Conservation (phyloP, 37 sponge, comb jelly and placozoan species). For the Chondrilla cf. caribensis region DNA sequence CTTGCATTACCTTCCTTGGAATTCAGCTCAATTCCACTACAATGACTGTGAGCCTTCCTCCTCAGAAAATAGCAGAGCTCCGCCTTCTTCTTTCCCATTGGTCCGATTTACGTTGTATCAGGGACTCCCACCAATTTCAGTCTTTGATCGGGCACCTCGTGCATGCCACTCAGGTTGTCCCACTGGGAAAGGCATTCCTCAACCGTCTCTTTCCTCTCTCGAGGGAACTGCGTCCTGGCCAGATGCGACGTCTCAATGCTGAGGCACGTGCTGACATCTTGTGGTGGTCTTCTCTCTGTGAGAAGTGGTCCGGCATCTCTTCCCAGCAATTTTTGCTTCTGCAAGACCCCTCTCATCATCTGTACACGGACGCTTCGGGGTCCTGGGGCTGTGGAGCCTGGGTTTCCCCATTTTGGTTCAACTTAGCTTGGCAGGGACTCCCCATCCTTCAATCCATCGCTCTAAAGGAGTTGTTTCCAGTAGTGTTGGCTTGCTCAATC, state of each 20-base stretch:
- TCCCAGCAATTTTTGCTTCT: neutral
- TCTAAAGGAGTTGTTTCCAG: conserved; percentile 38
- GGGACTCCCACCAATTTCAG: neutral
- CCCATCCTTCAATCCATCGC: conserved; percentile 1
- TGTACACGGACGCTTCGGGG: conserved; percentile 23
- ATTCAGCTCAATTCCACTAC: neutral
- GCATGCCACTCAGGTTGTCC: neutral
- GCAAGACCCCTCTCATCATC: neutral
- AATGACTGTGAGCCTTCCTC: neutral
- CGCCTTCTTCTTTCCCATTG: too few relatives aligned
- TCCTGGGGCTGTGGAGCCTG: conserved; percentile 32
- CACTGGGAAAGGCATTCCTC: neutral
- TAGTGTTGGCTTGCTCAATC: conserved; percentile 21
- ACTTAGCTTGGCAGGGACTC: neutral
- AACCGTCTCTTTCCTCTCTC: neutral
- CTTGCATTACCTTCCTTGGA: neutral
- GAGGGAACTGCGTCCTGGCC: neutral
- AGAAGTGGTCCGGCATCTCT: neutral
- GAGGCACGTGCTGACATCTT: neutral
- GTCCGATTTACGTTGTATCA: neutral
- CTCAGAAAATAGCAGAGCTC: too few relatives aligned
- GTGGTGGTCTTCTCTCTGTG: neutral
- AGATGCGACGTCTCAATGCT: neutral
- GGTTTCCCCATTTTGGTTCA: neutral
- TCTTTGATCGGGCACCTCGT: neutral